Evolutionary conservation across 2,888 invertebrate genomes (phyloP).

Genomic region (Tachina grossa): DNA sequence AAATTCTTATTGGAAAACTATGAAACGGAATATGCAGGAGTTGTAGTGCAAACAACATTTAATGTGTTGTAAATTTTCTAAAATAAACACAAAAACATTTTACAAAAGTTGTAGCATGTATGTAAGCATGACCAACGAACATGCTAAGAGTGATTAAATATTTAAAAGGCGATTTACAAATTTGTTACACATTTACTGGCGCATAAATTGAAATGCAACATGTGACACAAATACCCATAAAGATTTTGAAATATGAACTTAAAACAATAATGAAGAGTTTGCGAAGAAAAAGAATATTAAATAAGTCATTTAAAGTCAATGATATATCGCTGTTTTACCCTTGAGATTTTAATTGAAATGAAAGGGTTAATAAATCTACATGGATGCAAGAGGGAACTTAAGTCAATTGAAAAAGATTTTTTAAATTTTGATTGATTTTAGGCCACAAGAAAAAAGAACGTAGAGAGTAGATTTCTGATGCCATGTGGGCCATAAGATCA

Average conservation of each 20-base stretch:
- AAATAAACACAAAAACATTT: slow-evolving; percentile 39
- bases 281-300: slow-evolving; percentile 4
- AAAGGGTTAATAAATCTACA: slow-evolving; percentile 23
- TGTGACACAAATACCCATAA: slow-evolving; percentile 55
- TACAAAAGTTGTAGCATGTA: slow-evolving; percentile 33
- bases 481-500: no score
- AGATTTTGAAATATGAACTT: slow-evolving; percentile 40
- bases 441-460: no score
- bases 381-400: neutral
- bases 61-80: slow-evolving; percentile 48
- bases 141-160: slow-evolving; percentile 19
- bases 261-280: neutral
- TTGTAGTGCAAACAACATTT: slow-evolving; percentile 38
- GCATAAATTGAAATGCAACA: slow-evolving; percentile 37
- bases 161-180: slow-evolving; percentile 45
- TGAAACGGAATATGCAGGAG: slow-evolving; percentile 49
- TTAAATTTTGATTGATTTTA: no score
- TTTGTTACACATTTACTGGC: slow-evolving; percentile 53
- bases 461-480: no score
- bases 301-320: slow-evolving; percentile 37
- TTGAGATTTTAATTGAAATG: slow-evolving; percentile 45
- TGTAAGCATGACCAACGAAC: neutral
- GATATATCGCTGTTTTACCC: slow-evolving; percentile 17
- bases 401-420: neutral
- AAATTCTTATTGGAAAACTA: slow-evolving; percentile 68